A percentile compares a stretch with the other conserved stretches of the same genome.
phyloP scores from a whole-genome alignment of 2,888 invertebrate genomes.

The Idaea straminata region DNA sequence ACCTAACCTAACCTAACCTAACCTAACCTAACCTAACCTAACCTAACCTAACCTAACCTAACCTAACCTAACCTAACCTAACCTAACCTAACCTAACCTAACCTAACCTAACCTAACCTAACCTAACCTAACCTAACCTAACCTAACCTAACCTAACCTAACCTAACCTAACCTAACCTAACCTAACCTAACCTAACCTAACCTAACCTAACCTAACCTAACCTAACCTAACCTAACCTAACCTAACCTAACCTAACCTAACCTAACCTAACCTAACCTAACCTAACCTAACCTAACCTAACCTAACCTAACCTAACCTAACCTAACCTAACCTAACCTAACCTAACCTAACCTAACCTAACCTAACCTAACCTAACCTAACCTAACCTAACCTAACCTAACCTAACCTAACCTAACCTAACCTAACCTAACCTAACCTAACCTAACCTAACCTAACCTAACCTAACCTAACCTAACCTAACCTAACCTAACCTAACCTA shows the following conservation, averaged over 20 bases:
- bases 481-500: no score
- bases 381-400: slow-evolving; percentile 26
- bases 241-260: slow-evolving; percentile 30
- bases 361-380: slow-evolving; percentile 26
- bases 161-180: slow-evolving; percentile 29
- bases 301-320: slow-evolving; percentile 24
- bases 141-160: slow-evolving; percentile 28
- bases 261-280: slow-evolving; percentile 27
- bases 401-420: slow-evolving; percentile 28
- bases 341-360: slow-evolving; percentile 25
- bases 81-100: slow-evolving; percentile 23
- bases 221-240: slow-evolving; percentile 30
- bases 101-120: slow-evolving; percentile 33
- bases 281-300: slow-evolving; percentile 26
- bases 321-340: no score
- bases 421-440: slow-evolving; percentile 27
- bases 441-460: slow-evolving; percentile 7
- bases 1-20: slow-evolving; percentile 28
- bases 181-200: slow-evolving; percentile 31
- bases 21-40: slow-evolving; percentile 25
- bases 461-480: no score
- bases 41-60: slow-evolving; percentile 27
- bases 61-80: slow-evolving; percentile 19
- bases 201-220: slow-evolving; percentile 32
- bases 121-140: slow-evolving; percentile 33